Evolutionary conservation across 2,113 vertebrate genomes (phyloP).

Genomic region (Chloroceryle aenea): DNA sequence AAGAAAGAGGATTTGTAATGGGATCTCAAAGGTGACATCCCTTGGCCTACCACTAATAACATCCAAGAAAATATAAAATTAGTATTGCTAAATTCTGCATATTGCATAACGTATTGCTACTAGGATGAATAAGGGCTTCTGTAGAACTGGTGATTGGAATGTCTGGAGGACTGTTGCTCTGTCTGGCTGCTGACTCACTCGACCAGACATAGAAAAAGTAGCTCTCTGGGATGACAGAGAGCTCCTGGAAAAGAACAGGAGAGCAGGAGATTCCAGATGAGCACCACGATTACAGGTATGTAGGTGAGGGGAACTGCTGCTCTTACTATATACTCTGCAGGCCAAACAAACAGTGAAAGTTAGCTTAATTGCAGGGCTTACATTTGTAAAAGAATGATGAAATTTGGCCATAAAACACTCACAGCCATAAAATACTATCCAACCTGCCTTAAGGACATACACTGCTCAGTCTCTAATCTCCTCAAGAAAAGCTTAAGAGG

Average conservation of each 20-base stretch:
- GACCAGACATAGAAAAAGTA: not conserved
- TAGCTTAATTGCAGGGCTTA: not conserved
- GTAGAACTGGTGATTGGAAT: not conserved
- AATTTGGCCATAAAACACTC: not conserved
- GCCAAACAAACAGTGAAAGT: not conserved
- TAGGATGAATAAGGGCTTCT: not conserved
- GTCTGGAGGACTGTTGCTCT: not conserved
- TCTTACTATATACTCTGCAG: not conserved
- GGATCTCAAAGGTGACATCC: not conserved
- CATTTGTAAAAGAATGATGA: not conserved
- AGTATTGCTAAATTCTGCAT: not conserved
- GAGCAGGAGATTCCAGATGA: not conserved
- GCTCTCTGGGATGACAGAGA: not conserved
- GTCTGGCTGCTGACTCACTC: not conserved
- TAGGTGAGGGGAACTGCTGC: not conserved
- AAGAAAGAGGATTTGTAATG: not conserved
- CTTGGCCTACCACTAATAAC: not conserved
- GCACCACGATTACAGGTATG: fast-evolving
- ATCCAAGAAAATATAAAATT: not conserved
- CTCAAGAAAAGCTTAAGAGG: not conserved
- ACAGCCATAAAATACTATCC: not conserved
- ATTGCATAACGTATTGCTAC: not conserved
- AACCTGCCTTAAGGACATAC: not conserved
- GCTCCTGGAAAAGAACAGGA: not conserved
- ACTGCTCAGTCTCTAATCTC: not conserved